Percentiles rank a stretch among this genome's conserved stretches.
These are phyloP conservation scores for Numida meleagris DNA, from an alignment of 2,113 vertebrate species.

Conservation along the genomic window DNA sequence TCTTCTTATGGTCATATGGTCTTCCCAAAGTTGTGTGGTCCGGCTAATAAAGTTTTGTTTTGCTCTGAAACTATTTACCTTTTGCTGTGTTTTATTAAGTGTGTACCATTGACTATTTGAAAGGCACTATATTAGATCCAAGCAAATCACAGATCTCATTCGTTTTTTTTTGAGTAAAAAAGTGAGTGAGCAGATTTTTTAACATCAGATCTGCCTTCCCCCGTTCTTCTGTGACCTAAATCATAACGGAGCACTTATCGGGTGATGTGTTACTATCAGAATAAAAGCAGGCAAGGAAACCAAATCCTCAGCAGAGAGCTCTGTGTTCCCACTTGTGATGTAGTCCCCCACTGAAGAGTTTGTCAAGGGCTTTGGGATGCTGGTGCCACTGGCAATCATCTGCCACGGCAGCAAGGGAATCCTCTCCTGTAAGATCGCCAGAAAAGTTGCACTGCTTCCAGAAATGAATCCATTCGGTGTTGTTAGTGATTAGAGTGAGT, in stretches of 20 bases:
- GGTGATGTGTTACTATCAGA: not conserved
- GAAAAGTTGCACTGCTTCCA: slow-evolving; percentile 14
- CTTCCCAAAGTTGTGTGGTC: not conserved
- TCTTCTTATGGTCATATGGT: fast-evolving
- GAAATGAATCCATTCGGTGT: slow-evolving; percentile 20
- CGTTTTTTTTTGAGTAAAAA: not conserved
- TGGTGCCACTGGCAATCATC: not conserved
- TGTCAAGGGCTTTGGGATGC: slow-evolving; percentile 17
- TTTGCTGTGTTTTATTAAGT: not conserved
- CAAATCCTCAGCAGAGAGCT: slow-evolving; percentile 18
- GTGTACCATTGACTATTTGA: not conserved
- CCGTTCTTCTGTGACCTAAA: not conserved
- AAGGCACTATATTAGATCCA: not conserved
- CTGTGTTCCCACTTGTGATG: slow-evolving; percentile 42
- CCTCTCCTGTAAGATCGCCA: not conserved
- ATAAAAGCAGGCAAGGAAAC: slow-evolving; percentile 26
- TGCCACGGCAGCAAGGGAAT: not conserved
- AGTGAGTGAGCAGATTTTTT: not conserved
- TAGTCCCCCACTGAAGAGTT: slow-evolving; percentile 11
- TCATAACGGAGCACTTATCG: not conserved
- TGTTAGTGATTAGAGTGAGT: slow-evolving; percentile 18
- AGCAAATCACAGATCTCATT: not conserved
- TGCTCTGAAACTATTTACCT: not conserved
- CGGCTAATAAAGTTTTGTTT: not conserved
- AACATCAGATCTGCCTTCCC: not conserved